A percentile compares a stretch with the other conserved stretches of the same genome.
Evolutionary conservation across 2,888 invertebrate species (phyloP).

Genomic region (Galeopsomyia nigrocyanea): DNA sequence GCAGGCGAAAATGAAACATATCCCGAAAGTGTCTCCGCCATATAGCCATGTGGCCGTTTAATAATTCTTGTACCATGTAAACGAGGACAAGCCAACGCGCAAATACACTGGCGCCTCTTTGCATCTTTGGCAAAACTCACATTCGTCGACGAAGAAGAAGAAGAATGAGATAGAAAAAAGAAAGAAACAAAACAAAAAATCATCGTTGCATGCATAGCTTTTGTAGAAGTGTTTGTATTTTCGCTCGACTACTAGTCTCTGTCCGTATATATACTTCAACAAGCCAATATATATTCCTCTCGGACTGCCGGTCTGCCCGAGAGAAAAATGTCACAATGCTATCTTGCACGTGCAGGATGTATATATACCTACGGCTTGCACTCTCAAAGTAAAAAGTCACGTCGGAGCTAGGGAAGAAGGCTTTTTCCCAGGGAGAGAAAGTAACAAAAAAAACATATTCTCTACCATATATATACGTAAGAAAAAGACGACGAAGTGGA

Average conservation of each 20-base stretch:
- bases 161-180: no score
- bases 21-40: no score
- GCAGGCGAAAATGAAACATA: no score
- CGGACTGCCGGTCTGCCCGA: background rate
- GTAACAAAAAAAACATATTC: conserved; percentile 1
- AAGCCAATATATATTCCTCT: conserved; percentile 34
- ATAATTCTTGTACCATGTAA: no score
- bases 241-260: conserved; percentile 7
- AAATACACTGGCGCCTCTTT: no score
- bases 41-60: no score
- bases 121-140: no score
- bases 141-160: no score
- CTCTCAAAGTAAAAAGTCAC: conserved; percentile 17
- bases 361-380: background rate
- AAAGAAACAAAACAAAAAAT: no score
- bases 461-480: conserved; percentile 4
- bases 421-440: background rate
- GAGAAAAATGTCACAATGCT: conserved; percentile 34
- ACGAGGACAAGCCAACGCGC: no score
- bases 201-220: no score
- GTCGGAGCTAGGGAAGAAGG: background rate
- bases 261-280: conserved; percentile 21
- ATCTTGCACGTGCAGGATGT: conserved; percentile 14
- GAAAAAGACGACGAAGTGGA: conserved; percentile 13
- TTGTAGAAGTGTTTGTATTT: background rate